These are phyloP conservation scores for Epinotia brunnichana DNA, from an alignment of 2,888 invertebrate genomes.

Conservation along the genomic window DNA sequence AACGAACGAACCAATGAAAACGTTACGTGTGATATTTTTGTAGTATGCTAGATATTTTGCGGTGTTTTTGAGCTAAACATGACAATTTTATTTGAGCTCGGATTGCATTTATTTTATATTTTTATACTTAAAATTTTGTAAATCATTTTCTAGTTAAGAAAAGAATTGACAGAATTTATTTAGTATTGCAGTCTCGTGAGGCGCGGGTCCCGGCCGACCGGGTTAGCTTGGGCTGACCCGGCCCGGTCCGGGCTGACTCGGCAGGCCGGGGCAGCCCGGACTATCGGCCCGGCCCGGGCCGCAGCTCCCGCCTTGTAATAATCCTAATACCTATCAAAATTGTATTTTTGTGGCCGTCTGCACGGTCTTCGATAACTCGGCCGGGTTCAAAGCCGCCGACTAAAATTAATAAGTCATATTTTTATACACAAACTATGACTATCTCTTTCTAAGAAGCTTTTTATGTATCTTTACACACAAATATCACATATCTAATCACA, in stretches of 20 bases:
- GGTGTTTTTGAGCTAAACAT: slow-evolving; percentile 70
- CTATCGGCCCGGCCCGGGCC: neutral
- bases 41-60: slow-evolving; percentile 74
- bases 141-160: slow-evolving; percentile 77
- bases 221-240: neutral
- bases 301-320: slow-evolving; percentile 50
- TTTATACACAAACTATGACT: slow-evolving; percentile 71
- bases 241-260: neutral
- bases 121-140: slow-evolving; percentile 79
- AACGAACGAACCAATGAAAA: slow-evolving; percentile 61
- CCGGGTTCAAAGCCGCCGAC: slow-evolving; percentile 60
- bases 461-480: slow-evolving; percentile 73
- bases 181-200: slow-evolving; percentile 65
- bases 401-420: slow-evolving; percentile 72
- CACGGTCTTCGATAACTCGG: slow-evolving; percentile 56
- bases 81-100: slow-evolving; percentile 67
- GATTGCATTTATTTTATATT: slow-evolving; percentile 76
- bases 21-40: slow-evolving; percentile 79
- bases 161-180: slow-evolving; percentile 61
- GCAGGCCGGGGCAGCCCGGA: neutral
- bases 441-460: slow-evolving; percentile 69
- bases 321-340: slow-evolving; percentile 53
- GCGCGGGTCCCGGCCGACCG: slow-evolving; percentile 51
- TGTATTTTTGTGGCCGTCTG: slow-evolving; percentile 65
- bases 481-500: slow-evolving; percentile 80